Percentiles rank a stretch among this genome's conserved stretches.
phyloP scores from a whole-genome alignment of 2,113 vertebrate genomes.

The Tylochromis polylepis region DNA sequence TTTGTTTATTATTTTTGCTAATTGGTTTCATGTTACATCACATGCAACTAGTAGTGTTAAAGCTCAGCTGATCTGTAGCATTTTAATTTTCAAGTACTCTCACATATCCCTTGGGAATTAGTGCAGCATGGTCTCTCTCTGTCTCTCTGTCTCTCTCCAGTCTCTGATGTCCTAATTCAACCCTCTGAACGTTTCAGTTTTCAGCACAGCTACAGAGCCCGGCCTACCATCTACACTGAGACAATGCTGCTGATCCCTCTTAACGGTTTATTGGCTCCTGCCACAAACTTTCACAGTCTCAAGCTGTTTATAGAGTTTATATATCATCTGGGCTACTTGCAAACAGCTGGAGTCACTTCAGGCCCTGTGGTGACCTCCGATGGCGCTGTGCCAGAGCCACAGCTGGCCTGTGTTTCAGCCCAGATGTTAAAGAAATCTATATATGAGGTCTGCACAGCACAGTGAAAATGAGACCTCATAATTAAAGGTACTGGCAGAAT shows the following conservation, averaged over 20 bases:
- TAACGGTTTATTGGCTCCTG: slow-evolving; percentile 22
- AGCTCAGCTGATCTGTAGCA: background rate
- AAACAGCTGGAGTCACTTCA: slow-evolving; percentile 47
- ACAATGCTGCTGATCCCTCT: slow-evolving; percentile 15
- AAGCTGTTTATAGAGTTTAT: slow-evolving; percentile 37
- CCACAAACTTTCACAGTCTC: slow-evolving; percentile 29
- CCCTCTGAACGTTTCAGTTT: background rate
- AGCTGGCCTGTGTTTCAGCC: slow-evolving; percentile 41
- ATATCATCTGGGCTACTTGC: slow-evolving; percentile 31
- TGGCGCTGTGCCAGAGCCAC: slow-evolving; percentile 37
- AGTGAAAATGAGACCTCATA: background rate
- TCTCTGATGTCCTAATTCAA: background rate
- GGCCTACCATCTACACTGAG: background rate
- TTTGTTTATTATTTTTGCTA: background rate
- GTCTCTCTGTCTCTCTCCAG: background rate
- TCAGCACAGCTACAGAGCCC: background rate
- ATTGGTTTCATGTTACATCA: background rate
- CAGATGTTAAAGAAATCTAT: slow-evolving; percentile 38
- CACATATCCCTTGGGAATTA: background rate
- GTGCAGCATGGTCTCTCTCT: background rate
- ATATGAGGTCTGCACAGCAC: background rate
- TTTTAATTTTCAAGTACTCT: background rate
- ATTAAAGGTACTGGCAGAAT: background rate
- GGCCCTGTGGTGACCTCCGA: slow-evolving; percentile 49
- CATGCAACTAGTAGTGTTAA: background rate